phyloP scores from a whole-genome alignment of 2,888 invertebrate species.

The Callimorpha dominula region DNA sequence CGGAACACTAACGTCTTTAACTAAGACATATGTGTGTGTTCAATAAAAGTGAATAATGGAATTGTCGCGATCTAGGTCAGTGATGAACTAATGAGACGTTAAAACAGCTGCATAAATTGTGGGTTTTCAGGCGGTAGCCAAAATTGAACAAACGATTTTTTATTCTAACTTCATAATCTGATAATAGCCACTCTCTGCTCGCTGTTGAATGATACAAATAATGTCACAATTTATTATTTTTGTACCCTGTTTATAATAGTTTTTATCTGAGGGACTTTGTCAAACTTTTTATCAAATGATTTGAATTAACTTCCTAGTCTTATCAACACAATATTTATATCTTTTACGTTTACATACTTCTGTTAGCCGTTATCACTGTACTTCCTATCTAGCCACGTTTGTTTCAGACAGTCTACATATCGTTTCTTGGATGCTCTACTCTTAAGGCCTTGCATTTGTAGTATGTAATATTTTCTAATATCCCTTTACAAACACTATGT shows the following conservation, averaged over 20 bases:
- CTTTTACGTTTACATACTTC: background rate
- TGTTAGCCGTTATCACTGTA: background rate
- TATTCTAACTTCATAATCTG: background rate
- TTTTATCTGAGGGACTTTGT: background rate
- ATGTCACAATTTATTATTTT: background rate
- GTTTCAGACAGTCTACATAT: background rate
- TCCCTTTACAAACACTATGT: background rate
- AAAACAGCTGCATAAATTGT: background rate
- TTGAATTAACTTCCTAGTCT: background rate
- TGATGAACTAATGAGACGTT: background rate
- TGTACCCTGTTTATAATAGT: background rate
- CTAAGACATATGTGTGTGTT: background rate
- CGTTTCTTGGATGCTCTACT: background rate
- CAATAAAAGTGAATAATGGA: background rate
- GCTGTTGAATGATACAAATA: background rate
- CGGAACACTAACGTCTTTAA: background rate
- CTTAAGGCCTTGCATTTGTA: no score
- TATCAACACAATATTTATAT: background rate
- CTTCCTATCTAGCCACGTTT: background rate
- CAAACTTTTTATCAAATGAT: no score
- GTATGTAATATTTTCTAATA: background rate
- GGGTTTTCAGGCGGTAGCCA: background rate
- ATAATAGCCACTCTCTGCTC: background rate
- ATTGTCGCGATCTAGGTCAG: background rate
- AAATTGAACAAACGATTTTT: background rate